A percentile compares a stretch with the other conserved stretches of the same genome.
Conservation (phyloP, 2,888 invertebrate species). For the Pocota personata region DNA sequence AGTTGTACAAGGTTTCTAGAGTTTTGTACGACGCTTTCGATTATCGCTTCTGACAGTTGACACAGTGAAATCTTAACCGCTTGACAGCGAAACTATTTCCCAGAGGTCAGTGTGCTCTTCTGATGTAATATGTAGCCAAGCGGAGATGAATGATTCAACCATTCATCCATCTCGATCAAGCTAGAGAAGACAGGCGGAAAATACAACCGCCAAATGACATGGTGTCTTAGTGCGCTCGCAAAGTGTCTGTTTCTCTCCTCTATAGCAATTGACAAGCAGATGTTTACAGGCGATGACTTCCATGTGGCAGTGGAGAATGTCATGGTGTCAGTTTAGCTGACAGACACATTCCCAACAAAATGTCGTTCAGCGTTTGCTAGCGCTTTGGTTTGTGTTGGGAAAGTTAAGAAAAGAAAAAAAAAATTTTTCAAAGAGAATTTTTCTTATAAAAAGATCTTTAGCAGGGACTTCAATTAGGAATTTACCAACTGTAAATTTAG, state of each 20-base stretch:
- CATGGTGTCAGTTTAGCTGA: conserved; percentile 59
- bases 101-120: conserved; percentile 57
- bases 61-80: conserved; percentile 16
- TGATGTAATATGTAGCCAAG: conserved; percentile 9
- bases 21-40: conserved; percentile 47
- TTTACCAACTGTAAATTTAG: too few species aligned
- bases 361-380: conserved; percentile 40
- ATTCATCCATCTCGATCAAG: conserved; percentile 65
- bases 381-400: conserved; percentile 28
- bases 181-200: conserved; percentile 33
- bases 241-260: conserved; percentile 13
- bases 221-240: conserved; percentile 54
- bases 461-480: background rate
- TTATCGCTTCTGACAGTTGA: conserved; percentile 66
- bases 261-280: conserved; percentile 51
- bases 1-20: conserved; percentile 64
- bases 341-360: conserved; percentile 61
- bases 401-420: background rate
- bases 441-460: background rate
- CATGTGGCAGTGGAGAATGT: conserved; percentile 46
- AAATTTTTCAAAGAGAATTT: background rate
- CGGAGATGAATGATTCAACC: conserved; percentile 50
- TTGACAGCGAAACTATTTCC: conserved; percentile 52
- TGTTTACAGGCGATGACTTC: conserved; percentile 69
- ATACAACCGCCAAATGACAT: conserved; percentile 55